These are phyloP conservation scores for Stenoptilia bipunctidactyla DNA, from an alignment of 2,888 invertebrate species.

Conservation along the genomic window DNA sequence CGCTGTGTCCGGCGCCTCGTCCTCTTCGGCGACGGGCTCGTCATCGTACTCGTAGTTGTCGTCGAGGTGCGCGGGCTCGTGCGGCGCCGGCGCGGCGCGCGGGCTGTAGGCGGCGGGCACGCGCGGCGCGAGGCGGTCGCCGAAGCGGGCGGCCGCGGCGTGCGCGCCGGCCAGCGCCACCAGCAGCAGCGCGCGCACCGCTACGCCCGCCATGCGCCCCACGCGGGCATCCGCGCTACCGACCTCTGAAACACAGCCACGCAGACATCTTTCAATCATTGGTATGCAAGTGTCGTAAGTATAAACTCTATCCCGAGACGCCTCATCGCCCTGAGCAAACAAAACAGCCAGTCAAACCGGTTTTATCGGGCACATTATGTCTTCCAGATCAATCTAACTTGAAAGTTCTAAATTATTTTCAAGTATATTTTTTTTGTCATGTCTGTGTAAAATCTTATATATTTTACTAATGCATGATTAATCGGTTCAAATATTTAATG, in stretches of 20 bases:
- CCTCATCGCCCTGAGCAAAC: constrained; percentile 31
- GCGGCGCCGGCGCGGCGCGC: constrained; percentile 36
- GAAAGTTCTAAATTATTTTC: no score
- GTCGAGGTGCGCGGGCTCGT: constrained; percentile 29
- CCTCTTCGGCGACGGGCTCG: constrained; percentile 20
- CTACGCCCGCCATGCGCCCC: constrained; percentile 47
- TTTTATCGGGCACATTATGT: constrained; percentile 18
- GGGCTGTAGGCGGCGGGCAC: constrained; percentile 50
- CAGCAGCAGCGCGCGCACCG: constrained; percentile 43
- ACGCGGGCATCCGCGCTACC: constrained; percentile 32
- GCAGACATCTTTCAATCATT: constrained; percentile 3
- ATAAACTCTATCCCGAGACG: no score
- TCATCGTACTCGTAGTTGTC: constrained; percentile 27
- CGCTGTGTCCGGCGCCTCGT: constrained; percentile 28
- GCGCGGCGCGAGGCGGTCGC: constrained; percentile 52
- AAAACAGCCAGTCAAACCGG: constrained; percentile 53
- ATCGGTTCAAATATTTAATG: no score
- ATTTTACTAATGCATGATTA: no score
- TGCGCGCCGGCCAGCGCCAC: constrained; percentile 31
- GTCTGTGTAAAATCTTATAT: no score
- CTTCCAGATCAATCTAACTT: no score
- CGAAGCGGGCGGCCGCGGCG: constrained; percentile 41
- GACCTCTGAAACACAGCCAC: constrained; percentile 35
- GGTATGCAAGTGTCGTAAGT: no score
- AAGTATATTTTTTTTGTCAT: no score